Evolutionary conservation across 1,140 invertebrate genomes (phyloP), one percentile per base, ranked within the genome.

Genomic region (Nephotettix cincticeps): DNA sequence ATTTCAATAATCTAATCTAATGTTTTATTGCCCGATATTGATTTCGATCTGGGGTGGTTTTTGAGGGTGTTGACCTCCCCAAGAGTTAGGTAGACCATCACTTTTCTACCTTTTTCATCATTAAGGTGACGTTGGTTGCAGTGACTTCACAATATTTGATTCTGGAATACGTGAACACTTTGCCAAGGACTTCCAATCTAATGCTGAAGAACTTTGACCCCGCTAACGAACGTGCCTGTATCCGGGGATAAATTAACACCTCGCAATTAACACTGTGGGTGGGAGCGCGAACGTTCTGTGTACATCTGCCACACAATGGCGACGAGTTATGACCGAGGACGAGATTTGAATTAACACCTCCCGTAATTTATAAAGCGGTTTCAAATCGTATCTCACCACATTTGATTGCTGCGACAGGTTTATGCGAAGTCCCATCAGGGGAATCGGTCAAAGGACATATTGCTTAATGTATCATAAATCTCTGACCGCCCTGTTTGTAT

Each of bases 321-420:
- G 56, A 28, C 23, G 56, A 61, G 56, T 21, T 27, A 23, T 61
- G 56, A 25, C 27, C 56, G 56, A 13, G 23, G 56, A 51, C 3
- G 47, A 21, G 56, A 61, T 61, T 25, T 61, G 56, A 61, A 28
- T 61, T 61, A 61, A 28, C 56, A 61, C 56, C 56, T 61, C n/a
- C 27, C 11, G 25, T 28, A 61, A 61, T 61, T 61, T 61, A 61
- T 61, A 61, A 61, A 28, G 23, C 56, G 56, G 23, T 13, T 61
- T 27, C 21, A 25, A 13, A 61, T 23, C 25, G 56, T 61, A 61
- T 61, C 25, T 61, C 56, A 61, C 27, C 13, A n/a, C 28, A 25
- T 61, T 61, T 61, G 56, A 61, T 61, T 61, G 56, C 27, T 9
- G 56, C 25, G 56, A 61, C 56, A 27, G 27, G 21, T 61, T 61